Conservation (phyloP, 2,113 vertebrate genomes). For the Uria aalge region DNA sequence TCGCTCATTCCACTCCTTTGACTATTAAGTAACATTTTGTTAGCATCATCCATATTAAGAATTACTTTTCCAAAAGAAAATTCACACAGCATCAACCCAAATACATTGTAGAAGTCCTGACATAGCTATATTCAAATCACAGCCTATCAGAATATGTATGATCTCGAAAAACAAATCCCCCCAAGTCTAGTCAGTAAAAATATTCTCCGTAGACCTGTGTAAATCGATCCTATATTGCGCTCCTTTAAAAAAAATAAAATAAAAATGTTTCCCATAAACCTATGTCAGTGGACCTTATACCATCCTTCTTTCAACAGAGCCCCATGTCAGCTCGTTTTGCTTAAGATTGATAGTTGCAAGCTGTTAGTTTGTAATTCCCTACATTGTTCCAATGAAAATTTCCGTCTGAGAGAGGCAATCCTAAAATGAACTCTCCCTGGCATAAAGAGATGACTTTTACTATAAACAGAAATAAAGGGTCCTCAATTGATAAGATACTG, state of each 20-base stretch:
- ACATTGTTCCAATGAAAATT: background rate
- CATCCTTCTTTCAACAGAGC: background rate
- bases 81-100: background rate
- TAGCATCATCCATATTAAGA: background rate
- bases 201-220: background rate
- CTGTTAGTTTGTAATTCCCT: background rate
- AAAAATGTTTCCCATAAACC: background rate
- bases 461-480: background rate
- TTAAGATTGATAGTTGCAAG: background rate
- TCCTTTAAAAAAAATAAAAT: background rate
- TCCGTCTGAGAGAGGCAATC: background rate
- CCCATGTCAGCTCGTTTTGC: rapidly evolving
- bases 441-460: background rate
- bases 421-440: background rate
- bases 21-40: background rate
- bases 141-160: background rate
- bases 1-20: background rate
- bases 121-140: background rate
- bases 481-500: background rate
- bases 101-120: background rate
- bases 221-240: rapidly evolving
- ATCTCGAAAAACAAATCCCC: background rate
- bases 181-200: background rate
- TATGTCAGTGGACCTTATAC: rapidly evolving
- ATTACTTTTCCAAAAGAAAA: background rate